Evolutionary conservation across 2,888 invertebrate species (phyloP).

Genomic region (Melanargia galathea): DNA sequence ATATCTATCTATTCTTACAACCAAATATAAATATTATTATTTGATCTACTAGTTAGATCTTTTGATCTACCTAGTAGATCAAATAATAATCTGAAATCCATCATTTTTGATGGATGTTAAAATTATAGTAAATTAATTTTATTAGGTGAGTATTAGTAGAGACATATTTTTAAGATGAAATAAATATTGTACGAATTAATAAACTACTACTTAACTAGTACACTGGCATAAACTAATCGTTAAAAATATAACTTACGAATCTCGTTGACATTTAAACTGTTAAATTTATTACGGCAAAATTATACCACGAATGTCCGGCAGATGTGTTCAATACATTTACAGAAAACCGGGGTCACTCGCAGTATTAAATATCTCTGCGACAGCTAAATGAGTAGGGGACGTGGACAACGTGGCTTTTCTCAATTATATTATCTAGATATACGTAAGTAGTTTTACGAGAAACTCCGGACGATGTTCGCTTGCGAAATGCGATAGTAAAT

Average conservation of each 20-base stretch:
- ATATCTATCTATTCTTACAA: not conserved
- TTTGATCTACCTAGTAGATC: no score
- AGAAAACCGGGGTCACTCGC: constrained; percentile 71
- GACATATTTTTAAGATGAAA: no score
- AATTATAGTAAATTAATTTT: no score
- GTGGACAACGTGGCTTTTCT: constrained; percentile 45
- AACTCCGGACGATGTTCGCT: constrained; percentile 10
- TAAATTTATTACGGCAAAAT: constrained; percentile 62
- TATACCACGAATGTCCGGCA: constrained; percentile 63
- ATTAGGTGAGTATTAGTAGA: no score
- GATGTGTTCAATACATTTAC: constrained; percentile 76
- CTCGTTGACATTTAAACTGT: constrained; percentile 53
- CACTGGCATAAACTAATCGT: constrained; percentile 3
- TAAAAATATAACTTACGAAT: constrained; percentile 15
- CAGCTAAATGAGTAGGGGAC: constrained; percentile 80
- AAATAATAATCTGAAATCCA: no score
- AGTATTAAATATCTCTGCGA: constrained; percentile 80
- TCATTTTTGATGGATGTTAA: no score
- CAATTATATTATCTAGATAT: constrained; percentile 40
- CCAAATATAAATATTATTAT: no score
- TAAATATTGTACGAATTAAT: no score
- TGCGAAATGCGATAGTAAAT: constrained; percentile 1
- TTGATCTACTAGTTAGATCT: no score
- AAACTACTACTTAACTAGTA: not conserved
- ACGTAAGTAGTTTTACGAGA: constrained; percentile 27